These are phyloP conservation scores for Drosophila nigritarsus DNA, from an alignment of 2,888 invertebrate species.

Conservation along the genomic window DNA sequence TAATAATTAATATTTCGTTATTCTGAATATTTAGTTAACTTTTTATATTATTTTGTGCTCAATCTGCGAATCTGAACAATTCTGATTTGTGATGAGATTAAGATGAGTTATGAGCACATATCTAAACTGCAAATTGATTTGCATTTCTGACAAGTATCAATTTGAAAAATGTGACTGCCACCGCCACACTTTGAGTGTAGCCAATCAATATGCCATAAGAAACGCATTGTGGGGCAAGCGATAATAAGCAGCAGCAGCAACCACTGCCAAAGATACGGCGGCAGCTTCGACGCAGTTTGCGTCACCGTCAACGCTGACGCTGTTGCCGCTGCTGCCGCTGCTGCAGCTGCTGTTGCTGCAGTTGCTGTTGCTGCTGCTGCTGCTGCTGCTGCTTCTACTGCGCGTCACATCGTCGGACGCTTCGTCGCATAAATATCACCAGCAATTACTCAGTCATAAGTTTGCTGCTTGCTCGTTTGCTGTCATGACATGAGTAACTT, in stretches of 20 bases:
- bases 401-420: conserved; percentile 76
- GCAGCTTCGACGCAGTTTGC: conserved; percentile 42
- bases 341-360: not conserved
- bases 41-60: too few relatives aligned
- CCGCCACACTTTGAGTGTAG: not conserved
- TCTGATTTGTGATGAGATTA: too few relatives aligned
- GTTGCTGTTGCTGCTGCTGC: conserved; percentile 18
- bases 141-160: not conserved
- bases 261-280: conserved; percentile 11
- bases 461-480: conserved; percentile 81
- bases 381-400: conserved; percentile 9
- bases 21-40: not conserved
- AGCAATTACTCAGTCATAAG: conserved; percentile 85
- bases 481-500: conserved; percentile 80
- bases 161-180: not conserved
- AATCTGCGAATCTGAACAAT: too few relatives aligned
- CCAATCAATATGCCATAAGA: conserved; percentile 60
- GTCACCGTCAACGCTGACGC: conserved; percentile 31
- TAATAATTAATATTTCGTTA: not conserved
- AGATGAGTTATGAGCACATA: too few relatives aligned
- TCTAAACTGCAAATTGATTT: not conserved
- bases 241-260: conserved; percentile 62
- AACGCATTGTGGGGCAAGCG: conserved; percentile 61
- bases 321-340: conserved; percentile 11
- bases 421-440: conserved; percentile 84